Conservation (phyloP, 2,888 invertebrate species). For the Cotesia congregata region DNA sequence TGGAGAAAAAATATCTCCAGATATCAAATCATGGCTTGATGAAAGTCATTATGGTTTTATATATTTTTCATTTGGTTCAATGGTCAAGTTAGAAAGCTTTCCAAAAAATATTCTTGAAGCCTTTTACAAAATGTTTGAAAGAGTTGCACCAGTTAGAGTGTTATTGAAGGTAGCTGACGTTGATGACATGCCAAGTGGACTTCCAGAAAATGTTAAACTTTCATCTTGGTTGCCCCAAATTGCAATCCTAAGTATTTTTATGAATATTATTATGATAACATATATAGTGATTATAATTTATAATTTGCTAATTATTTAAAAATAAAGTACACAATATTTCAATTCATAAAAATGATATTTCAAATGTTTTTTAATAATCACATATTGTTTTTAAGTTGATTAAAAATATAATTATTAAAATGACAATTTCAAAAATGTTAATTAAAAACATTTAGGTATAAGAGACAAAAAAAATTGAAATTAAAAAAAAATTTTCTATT, state of each 20-base stretch:
- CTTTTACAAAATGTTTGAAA: constrained; percentile 58
- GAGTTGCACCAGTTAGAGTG: constrained; percentile 61
- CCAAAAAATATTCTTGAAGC: constrained; percentile 50
- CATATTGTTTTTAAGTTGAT: too few species aligned
- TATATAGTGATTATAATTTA: not conserved
- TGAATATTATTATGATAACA: not conserved
- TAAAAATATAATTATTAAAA: too few species aligned
- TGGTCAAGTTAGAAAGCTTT: constrained; percentile 64
- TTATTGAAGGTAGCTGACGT: constrained; percentile 61
- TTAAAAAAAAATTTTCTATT: too few species aligned
- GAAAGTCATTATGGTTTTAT: constrained; percentile 61
- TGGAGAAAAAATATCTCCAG: constrained; percentile 44
- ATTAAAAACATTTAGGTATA: too few species aligned
- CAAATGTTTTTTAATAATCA: too few species aligned
- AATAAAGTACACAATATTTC: too few species aligned
- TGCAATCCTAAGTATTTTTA: constrained; percentile 56
- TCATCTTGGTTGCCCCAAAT: constrained; percentile 61
- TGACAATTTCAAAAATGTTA: too few species aligned
- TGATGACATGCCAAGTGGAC: constrained; percentile 56
- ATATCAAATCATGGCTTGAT: constrained; percentile 62
- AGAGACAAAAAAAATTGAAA: too few species aligned
- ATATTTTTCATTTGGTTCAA: constrained; percentile 65
- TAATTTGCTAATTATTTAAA: too few species aligned
- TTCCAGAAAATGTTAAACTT: constrained; percentile 63
- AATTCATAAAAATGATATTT: too few species aligned